Evolutionary conservation across 2,113 vertebrate species (phyloP), one percentile per base, ranked within the genome.

Genomic region (Dipodomys stephensi): DNA sequence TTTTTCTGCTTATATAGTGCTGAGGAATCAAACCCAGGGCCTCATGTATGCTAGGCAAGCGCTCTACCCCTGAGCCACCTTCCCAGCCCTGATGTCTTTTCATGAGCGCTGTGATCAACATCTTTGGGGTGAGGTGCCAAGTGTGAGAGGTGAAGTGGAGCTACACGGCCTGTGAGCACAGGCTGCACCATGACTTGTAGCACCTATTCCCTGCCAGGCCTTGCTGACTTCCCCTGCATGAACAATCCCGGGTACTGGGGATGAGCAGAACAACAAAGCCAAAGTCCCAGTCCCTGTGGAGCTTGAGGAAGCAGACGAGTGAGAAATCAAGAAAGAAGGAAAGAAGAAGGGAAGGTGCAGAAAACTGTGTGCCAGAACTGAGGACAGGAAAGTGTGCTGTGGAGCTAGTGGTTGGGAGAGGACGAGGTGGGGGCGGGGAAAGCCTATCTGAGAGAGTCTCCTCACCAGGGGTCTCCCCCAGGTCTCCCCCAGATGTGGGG

Each of bases 181-280:
- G n/a, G n/a, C 20, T 25, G 23, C 1, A 57, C 53, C 6, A 67
- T n/a, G 77, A 18, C 44, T 60, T 7, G 30, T n/a, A 25, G 16
- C 4, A 0, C 13, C 25, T 0, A 0, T 35, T 0, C 0, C 23
- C 71, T 0, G 3, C 15, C 22, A 5, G n/a, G 32, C 27, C 25
- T 44, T 6, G 23, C 13, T 22, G 2, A 16, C 81, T 60, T 86
- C 32, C 35, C 18, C 0, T 6, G n/a, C 32, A 32, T 35, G 19
- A 7, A 23, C 25, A 19, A 27, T 28, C 35, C 73, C 30, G 44
- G 49, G 62, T 3, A 1, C 39, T 10, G 11, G 73, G 28, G 32
- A 73, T 46, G 49, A 73, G 60, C 7, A 65, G 72, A 57, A 74
- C 53, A 81, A 32, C 80, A 35, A 20, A 87, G 13, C 25, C 81